Base-by-base conservation (phyloP, 2,888 invertebrate genomes). In the Ectemnius continuus region DNA sequence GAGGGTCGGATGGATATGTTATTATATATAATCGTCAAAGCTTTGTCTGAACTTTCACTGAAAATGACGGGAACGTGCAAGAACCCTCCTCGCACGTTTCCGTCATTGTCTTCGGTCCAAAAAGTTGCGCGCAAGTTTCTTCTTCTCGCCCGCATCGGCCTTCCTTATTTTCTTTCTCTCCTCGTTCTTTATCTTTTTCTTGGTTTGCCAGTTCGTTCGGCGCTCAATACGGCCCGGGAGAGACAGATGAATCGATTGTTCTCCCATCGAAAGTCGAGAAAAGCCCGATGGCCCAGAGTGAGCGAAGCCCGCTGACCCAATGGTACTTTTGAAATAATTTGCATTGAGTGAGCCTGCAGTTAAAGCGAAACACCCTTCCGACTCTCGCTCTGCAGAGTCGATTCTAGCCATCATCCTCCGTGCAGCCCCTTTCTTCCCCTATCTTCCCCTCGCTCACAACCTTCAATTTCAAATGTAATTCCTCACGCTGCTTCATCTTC, bases 1-100 rank as follows among this genome's bases (percentile, higher is more conserved):
- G 16, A 58, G 64, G 59, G 23, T 23, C 13, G 66, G 68, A 61
- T 70, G 59, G 65, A 75, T 75, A 64, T 64, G 70, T 75, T 75
- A 67, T 62, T 70, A 57, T 66, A 69, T 18, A 20, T 45, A 45
- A 45, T 16, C 61, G 18, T 18, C 61, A 46, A 18, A 52, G 58
- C 52, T 23, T 52, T 52, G 52, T 52, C 52, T 14, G 58, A 23
- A 14, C 16, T 14, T 58, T 36, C 36, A 36, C 26, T 13, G 13
- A 20, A 23, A 23, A 23, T 23, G 23, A 23, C 23, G 23, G 23
- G 23, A 23, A 23, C 23, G 3, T 23, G 23, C 2, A 23, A 23
- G 23, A 23, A 11, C 11, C 20, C 11, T 18, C 26, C 18, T 58
- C 58, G 18, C 18, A 18, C 20, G 16, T 20, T 26, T 2, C 20